Evolutionary conservation across 1,140 invertebrate species (phyloP).

Genomic region (Bombus cullumanus): DNA sequence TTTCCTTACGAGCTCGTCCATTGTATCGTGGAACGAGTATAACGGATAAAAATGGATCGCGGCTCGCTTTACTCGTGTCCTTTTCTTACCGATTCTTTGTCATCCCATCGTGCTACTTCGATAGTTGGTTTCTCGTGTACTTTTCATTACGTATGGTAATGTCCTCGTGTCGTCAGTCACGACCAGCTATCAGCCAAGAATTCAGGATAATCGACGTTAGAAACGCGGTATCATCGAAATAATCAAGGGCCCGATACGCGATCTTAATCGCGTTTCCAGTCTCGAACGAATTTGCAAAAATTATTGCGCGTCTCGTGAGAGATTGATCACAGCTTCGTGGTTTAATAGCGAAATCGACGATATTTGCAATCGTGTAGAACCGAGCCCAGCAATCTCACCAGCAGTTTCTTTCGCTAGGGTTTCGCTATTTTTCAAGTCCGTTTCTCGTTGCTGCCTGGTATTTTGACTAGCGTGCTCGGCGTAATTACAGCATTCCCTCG

Average conservation of each 20-base stretch:
- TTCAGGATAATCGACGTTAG: too few species aligned
- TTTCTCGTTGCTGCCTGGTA: not conserved
- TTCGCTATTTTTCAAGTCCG: constrained; percentile 10
- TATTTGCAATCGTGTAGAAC: not conserved
- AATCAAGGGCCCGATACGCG: not conserved
- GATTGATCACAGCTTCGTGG: not conserved
- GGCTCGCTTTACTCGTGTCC: too few species aligned
- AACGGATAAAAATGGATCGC: constrained; percentile 11
- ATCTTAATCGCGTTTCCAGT: not conserved
- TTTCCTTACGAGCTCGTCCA: not conserved
- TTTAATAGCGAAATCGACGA: not conserved
- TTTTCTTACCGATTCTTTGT: constrained; percentile 1
- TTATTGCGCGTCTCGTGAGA: not conserved
- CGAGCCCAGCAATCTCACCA: not conserved
- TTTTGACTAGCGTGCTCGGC: constrained; percentile 44
- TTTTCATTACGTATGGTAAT: not conserved
- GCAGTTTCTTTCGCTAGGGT: not conserved
- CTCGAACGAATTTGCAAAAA: not conserved
- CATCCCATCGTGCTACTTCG: not conserved
- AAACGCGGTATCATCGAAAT: not conserved
- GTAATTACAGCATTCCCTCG: constrained; percentile 41
- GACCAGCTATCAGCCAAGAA: too few species aligned
- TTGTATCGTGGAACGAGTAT: not conserved
- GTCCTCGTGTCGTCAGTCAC: too few species aligned
- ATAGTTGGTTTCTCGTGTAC: not conserved